Evolutionary conservation across 2,113 vertebrate genomes (phyloP).

Genomic region (Tetraodon nigroviridis): DNA sequence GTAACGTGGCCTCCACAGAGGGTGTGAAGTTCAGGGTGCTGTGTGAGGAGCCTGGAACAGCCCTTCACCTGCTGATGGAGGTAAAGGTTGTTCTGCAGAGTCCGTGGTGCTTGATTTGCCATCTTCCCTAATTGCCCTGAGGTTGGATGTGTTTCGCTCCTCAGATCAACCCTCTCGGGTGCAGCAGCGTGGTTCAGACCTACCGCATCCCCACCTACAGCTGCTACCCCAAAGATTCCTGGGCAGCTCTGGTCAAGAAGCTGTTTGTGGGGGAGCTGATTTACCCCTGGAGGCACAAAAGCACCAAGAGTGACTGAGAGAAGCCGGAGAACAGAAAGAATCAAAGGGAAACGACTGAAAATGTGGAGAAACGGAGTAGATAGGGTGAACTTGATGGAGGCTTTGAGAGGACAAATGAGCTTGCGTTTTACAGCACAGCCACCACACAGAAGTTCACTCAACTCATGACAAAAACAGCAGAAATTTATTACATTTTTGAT

Average conservation of each 20-base stretch:
- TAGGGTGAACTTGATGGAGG: not conserved
- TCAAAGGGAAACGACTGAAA: conserved; percentile 27
- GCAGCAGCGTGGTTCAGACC: conserved; percentile 70
- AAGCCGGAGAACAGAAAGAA: not conserved
- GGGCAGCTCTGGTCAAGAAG: conserved; percentile 86
- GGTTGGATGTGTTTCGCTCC: not conserved
- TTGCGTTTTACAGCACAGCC: too few species aligned
- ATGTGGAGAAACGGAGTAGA: not conserved
- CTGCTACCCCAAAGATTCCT: conserved; percentile 89
- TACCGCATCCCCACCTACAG: conserved; percentile 87
- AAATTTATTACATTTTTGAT: too few species aligned
- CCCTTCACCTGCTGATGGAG: conserved; percentile 93
- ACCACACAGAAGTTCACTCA: not conserved
- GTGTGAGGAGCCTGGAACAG: conserved; percentile 79
- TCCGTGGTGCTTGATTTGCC: too few species aligned
- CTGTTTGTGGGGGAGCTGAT: conserved; percentile 92
- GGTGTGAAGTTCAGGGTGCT: conserved; percentile 92
- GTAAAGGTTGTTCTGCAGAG: conserved; percentile 56
- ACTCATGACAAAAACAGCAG: too few species aligned
- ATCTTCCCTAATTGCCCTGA: not conserved
- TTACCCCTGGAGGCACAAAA: conserved; percentile 93
- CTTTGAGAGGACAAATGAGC: not conserved
- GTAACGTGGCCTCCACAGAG: conserved; percentile 64
- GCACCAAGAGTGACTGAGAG: conserved; percentile 82
- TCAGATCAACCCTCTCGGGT: conserved; percentile 89